Percentiles rank a stretch among this genome's conserved stretches.
These are phyloP conservation scores for Belgica antarctica DNA, from an alignment of 2,888 invertebrate genomes.

Conservation along the genomic window DNA sequence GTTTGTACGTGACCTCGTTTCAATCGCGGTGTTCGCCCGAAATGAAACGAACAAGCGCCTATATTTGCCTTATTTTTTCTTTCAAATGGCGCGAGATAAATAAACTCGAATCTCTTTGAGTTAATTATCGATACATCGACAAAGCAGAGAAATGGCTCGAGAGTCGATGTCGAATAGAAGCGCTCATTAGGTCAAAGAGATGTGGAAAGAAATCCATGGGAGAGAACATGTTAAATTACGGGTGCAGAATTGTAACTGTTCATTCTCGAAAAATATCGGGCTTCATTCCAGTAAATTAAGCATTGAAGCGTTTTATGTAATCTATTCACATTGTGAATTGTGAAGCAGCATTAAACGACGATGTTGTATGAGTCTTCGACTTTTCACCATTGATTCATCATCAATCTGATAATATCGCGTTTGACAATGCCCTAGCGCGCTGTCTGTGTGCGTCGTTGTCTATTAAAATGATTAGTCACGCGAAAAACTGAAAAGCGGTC, in stretches of 20 bases:
- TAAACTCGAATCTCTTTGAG: not conserved
- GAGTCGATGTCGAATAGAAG: not conserved
- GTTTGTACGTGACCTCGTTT: not conserved
- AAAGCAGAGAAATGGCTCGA: not conserved
- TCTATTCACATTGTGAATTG: conserved; percentile 15
- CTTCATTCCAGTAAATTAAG: not conserved
- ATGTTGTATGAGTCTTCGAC: not conserved
- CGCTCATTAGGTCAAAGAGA: not conserved
- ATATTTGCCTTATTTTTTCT: not conserved
- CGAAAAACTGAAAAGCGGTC: conserved; percentile 30
- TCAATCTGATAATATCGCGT: conserved; percentile 1
- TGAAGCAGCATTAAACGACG: not conserved
- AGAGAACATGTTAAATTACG: not conserved
- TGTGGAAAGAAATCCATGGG: not conserved
- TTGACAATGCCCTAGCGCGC: not conserved
- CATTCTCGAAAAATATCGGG: not conserved
- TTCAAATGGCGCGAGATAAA: not conserved
- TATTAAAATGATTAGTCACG: conserved; percentile 43
- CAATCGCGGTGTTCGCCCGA: not conserved
- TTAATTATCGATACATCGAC: not conserved
- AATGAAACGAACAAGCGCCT: not conserved
- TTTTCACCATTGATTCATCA: not conserved
- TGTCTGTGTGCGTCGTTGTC: conserved; percentile 23
- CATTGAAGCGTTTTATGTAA: conserved; percentile 11
- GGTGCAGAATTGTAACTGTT: conserved; percentile 18